Evolutionary conservation across 2,888 invertebrate species (phyloP).

Genomic region (Melanchra persicariae): DNA sequence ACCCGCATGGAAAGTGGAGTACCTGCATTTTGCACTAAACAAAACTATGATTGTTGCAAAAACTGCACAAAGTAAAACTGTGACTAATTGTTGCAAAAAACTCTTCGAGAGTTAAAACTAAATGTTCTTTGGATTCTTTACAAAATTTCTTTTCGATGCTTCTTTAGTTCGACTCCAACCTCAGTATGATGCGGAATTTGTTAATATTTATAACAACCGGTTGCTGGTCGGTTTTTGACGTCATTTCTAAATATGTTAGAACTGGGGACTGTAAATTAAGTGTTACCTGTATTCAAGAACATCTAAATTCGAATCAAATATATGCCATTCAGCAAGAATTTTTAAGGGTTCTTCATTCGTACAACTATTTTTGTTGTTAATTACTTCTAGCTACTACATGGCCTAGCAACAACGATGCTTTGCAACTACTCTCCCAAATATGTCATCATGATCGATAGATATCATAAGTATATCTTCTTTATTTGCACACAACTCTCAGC

Average conservation of each 20-base stretch:
- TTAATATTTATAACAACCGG: constrained; percentile 47
- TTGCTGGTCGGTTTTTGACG: constrained; percentile 29
- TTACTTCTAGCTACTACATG: background rate
- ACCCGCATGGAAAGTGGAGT: constrained; percentile 72
- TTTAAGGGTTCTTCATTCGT: background rate
- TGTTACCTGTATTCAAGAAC: background rate
- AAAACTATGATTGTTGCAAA: constrained; percentile 51
- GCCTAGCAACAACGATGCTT: constrained; percentile 7
- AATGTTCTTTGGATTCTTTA: constrained; percentile 26
- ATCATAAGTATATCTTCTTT: constrained; percentile 12
- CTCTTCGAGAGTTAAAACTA: constrained; percentile 23
- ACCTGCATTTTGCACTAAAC: constrained; percentile 64
- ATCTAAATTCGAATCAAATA: constrained; percentile 5
- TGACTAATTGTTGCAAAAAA: constrained; percentile 54
- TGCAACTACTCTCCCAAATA: background rate
- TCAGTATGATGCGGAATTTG: constrained; percentile 11
- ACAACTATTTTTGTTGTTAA: background rate
- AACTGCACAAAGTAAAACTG: constrained; percentile 56
- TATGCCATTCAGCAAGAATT: background rate
- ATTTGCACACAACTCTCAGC: constrained; percentile 22
- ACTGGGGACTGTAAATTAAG: constrained; percentile 1
- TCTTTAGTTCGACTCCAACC: constrained; percentile 13
- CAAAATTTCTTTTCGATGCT: constrained; percentile 19
- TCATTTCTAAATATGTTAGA: constrained; percentile 36
- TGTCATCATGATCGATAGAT: background rate